Base-by-base conservation (phyloP, 2,113 vertebrate species). In the Thermophis baileyi region DNA sequence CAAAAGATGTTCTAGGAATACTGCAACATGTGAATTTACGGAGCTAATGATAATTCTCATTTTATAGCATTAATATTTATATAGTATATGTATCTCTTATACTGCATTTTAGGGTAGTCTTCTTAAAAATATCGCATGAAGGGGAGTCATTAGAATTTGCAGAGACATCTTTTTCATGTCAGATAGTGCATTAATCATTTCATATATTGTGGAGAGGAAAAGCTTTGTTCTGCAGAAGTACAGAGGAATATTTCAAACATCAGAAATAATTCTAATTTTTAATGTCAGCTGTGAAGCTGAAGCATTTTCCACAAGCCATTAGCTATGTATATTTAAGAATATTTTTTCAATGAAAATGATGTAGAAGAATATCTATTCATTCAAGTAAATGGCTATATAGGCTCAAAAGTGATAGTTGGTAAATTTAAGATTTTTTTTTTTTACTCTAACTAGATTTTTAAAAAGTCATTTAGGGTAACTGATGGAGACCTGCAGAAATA, bases 301-400 rank as follows among this genome's bases (percentile, higher is more conserved):
- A 91, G 40, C 8, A 69, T 87, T 55, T 10, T 91, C 27, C 7
- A 47, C 25, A 9, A 30, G 16, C 35, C 25, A 57, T 47, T 91
- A 54, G 4, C 30, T 50, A 4, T 6, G 89, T 9, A 87, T 8
- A 55, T 30, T 85, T 46, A 44, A 90, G 22, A 46, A 94, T 49
- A 53, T 6, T 53, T 30, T 93, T 91, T 44, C 44, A 86, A 91
- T 69, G 47, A 49, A 92, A 50, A 92, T 74, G 5, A 49, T 53
- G 30, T 11, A 14, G 57, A 89, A 50, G 55, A 16, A 89, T 60
- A 94, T 60, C 46, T 91, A 89, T 46, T 93, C 92, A 87, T 89
- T 22, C 55, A 54, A 60, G 81, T 0, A 8, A 50, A 12, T n/a
- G 63, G 69, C 0, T 55, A 24, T 24, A 54, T 50, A 35, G 25